Conservation (phyloP, 1,140 invertebrate genomes). For the Drosophila tsacasi region DNA sequence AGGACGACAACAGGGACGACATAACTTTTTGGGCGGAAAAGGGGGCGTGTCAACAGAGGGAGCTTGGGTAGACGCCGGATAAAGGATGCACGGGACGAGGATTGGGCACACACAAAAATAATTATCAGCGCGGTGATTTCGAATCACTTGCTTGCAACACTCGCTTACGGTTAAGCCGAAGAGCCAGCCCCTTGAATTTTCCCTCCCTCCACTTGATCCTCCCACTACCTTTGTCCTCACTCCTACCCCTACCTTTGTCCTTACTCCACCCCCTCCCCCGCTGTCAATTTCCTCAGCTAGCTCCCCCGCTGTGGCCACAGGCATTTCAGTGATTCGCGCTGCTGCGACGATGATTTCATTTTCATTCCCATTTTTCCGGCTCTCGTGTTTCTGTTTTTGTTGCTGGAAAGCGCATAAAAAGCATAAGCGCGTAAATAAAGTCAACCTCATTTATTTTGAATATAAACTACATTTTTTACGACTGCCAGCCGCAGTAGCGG, state of each 20-base stretch:
- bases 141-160: conserved; percentile 70
- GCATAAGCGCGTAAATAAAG: conserved; percentile 83
- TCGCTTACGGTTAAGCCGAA: conserved; percentile 42
- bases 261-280: not conserved
- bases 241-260: not conserved
- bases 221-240: not conserved
- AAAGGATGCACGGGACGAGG: not conserved
- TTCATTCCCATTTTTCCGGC: conserved; percentile 40
- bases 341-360: conserved; percentile 52
- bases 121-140: conserved; percentile 70
- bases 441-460: conserved; percentile 84
- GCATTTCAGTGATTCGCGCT: conserved; percentile 64
- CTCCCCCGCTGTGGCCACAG: conserved; percentile 36
- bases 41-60: conserved; percentile 7
- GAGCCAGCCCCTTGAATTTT: conserved; percentile 3
- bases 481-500: conserved; percentile 59
- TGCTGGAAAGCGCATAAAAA: conserved; percentile 80
- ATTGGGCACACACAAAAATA: conserved; percentile 68
- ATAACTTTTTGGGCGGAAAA: conserved; percentile 43
- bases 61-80: not conserved
- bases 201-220: too few species aligned
- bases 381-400: conserved; percentile 26
- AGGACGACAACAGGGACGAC: conserved; percentile 17
- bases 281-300: not conserved
- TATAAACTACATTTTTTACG: conserved; percentile 84